phyloP scores from a whole-genome alignment of 2,888 invertebrate species.

The Amphipoea lucens region DNA sequence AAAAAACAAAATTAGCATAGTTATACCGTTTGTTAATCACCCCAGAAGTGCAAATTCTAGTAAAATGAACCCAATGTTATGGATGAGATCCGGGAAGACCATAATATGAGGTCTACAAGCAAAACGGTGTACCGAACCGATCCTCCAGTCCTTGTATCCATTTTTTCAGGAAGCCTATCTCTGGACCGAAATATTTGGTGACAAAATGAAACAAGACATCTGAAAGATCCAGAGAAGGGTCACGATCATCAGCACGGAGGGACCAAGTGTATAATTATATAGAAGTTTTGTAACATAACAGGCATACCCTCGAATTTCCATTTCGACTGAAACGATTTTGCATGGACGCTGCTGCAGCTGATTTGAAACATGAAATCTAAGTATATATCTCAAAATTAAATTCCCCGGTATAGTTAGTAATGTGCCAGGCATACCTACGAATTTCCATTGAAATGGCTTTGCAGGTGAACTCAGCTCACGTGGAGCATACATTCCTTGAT shows the following conservation, averaged over 20 bases:
- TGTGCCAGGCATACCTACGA: background rate
- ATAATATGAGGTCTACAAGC: background rate
- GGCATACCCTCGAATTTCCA: background rate
- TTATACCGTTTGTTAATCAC: background rate
- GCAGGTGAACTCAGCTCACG: accelerated
- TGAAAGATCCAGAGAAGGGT: background rate
- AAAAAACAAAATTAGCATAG: background rate
- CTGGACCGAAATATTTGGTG: background rate
- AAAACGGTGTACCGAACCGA: too few relatives aligned
- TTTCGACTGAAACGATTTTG: background rate
- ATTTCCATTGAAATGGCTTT: slow-evolving; percentile 3
- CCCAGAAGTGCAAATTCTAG: background rate
- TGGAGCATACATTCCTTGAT: accelerated
- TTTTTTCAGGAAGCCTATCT: background rate
- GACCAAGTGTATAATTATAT: background rate
- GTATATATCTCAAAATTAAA: background rate
- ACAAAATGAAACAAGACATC: background rate
- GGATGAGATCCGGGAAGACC: background rate
- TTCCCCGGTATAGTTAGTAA: background rate
- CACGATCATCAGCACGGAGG: background rate
- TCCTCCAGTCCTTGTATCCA: background rate
- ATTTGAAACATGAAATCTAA: background rate
- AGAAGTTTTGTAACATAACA: background rate
- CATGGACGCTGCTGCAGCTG: background rate
- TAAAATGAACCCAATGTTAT: background rate